phyloP scores from a whole-genome alignment of 2,797 vertebrate species.

The Octomys mimax region DNA sequence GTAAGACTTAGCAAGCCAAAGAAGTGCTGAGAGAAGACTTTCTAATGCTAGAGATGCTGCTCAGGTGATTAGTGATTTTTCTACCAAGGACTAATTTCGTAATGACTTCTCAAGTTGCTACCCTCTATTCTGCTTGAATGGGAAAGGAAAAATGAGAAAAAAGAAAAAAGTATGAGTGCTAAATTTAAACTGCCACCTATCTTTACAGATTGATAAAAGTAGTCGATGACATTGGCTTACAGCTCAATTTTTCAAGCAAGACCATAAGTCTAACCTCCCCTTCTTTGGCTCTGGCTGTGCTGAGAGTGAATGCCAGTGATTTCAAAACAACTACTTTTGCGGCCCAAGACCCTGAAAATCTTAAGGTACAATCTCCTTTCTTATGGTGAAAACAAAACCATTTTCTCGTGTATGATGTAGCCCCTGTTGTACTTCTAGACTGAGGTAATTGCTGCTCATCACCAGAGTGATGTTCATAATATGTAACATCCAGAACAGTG shows the following conservation, averaged over 20 bases:
- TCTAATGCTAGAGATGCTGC: neutral
- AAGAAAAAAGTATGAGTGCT: neutral
- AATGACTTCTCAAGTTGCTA: conserved; percentile 28
- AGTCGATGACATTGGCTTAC: conserved; percentile 93
- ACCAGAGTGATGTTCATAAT: conserved; percentile 40
- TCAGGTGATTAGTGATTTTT: conserved; percentile 51
- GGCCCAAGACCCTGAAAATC: conserved; percentile 89
- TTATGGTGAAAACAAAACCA: neutral
- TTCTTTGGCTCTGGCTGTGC: conserved; percentile 93
- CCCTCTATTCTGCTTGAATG: conserved; percentile 46
- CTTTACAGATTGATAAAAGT: conserved; percentile 92
- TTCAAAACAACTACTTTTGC: conserved; percentile 91
- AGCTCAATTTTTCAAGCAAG: conserved; percentile 89
- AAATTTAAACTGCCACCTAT: conserved; percentile 57
- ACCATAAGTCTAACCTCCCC: conserved; percentile 88
- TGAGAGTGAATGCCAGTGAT: conserved; percentile 88
- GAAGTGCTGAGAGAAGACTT: neutral
- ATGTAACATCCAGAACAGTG: conserved; percentile 31
- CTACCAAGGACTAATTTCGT: neutral
- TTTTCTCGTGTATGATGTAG: conserved; percentile 33
- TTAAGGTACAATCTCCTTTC: conserved; percentile 90
- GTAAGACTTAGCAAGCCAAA: conserved; percentile 84
- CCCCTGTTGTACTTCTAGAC: neutral
- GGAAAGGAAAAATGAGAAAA: neutral
- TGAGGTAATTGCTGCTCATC: conserved; percentile 43